These are phyloP conservation scores for Oryzias melastigma DNA, from an alignment of 2,113 vertebrate genomes.

Conservation along the genomic window DNA sequence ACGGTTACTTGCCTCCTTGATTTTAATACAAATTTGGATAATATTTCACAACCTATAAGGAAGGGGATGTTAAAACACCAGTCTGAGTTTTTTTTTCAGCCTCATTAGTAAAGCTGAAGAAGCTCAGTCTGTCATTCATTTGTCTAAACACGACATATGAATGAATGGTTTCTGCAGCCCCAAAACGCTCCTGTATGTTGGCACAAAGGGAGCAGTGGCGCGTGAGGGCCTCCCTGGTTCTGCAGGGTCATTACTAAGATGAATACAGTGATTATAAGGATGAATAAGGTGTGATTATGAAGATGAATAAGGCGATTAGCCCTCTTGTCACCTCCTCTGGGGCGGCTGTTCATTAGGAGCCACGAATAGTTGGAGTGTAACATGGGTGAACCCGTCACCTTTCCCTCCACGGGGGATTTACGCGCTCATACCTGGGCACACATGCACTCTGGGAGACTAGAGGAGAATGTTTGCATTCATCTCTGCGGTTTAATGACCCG, in stretches of 20 bases:
- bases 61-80: no score
- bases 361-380: constrained; percentile 32
- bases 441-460: constrained; percentile 2
- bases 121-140: neutral
- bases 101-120: no score
- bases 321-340: constrained; percentile 50
- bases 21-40: no score
- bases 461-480: constrained; percentile 40
- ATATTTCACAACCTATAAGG: no score
- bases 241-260: constrained; percentile 65
- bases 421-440: constrained; percentile 22
- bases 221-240: constrained; percentile 30
- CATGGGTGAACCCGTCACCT: constrained; percentile 50
- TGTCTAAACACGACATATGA: constrained; percentile 12
- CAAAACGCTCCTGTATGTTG: constrained; percentile 6
- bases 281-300: constrained; percentile 72
- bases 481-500: constrained; percentile 37
- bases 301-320: constrained; percentile 72
- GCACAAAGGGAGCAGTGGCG: neutral
- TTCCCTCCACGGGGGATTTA: constrained; percentile 30
- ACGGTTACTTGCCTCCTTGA: no score
- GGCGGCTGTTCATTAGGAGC: constrained; percentile 43
- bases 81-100: no score
- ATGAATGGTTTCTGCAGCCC: constrained; percentile 24
- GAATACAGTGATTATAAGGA: constrained; percentile 68